Base-by-base conservation (phyloP, 1,140 invertebrate genomes). In the Gryllus bimaculatus region DNA sequence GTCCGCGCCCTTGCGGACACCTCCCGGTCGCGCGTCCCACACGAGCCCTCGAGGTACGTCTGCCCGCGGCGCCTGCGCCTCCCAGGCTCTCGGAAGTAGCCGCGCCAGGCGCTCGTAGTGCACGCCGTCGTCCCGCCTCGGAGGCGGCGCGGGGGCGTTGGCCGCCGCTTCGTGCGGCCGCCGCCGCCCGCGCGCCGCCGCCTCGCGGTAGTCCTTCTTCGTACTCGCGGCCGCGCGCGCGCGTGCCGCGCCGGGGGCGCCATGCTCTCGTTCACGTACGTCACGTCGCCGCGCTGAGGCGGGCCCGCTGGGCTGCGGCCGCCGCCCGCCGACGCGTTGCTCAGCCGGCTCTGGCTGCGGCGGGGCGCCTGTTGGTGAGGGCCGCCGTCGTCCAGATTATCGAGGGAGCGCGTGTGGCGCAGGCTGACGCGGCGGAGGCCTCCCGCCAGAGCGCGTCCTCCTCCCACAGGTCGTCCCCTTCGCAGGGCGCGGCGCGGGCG, bases 361-460 rank as follows among this genome's bases (percentile, higher is more conserved):
- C 15, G 0, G n/a, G 15, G 0, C 7, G 26, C 20, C 21, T 2
- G 26, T 7, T 26, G 26, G 26, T 49, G 26, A 8, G 13, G 20
- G 0, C 2, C 74, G 18, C 76, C 73, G 15, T 73, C 87, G 83
- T 94, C 93, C 54, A 95, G 87, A 84, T 94, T 92, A 82, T 95
- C 93, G 83, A 95, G 86, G 0, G 93, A 94, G 75, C 93, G 89
- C 0, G 93, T 93, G 84, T 95, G 93, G 77, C 93, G 87, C 81
- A 95, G 89, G 80, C 93, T 94, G 2, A 93, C 93, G 80, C 92
- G 89, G 54, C 93, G 88, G 20, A 95, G 86, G 82, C 91, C 83
- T 95, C 93, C 78, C 92, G 87, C 93, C 94, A 95, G 0, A 94
- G 86, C 8, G 89, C 85, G 84, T 95, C 93, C 85, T 95, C 93